Conservation (phyloP, 2,797 vertebrate species). For the Ceryle rudis region DNA sequence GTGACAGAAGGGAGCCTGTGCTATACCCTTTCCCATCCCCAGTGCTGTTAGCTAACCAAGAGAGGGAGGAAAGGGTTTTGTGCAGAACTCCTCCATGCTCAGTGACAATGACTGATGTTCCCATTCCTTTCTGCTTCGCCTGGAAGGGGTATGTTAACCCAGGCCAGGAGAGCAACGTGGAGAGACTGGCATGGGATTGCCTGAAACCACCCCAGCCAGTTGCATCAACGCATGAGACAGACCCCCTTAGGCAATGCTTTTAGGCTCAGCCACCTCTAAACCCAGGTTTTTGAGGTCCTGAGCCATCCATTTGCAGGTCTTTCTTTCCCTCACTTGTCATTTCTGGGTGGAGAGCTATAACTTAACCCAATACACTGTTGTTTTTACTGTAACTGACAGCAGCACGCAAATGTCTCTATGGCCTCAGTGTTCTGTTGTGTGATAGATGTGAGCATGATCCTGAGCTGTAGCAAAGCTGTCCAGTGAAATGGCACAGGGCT, state of each 20-base stretch:
- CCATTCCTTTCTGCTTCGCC: background rate
- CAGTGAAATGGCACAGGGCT: background rate
- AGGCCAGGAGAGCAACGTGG: background rate
- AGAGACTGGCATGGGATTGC: background rate
- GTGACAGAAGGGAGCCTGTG: background rate
- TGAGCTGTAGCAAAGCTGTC: background rate
- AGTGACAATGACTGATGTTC: background rate
- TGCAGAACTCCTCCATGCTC: background rate
- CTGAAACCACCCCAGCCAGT: background rate
- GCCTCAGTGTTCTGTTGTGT: background rate
- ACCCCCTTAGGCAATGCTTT: background rate
- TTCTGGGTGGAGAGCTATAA: background rate
- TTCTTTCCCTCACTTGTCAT: background rate
- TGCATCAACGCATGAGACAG: background rate
- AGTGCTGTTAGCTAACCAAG: background rate
- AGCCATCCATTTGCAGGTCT: background rate
- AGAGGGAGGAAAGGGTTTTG: background rate
- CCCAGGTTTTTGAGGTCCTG: background rate
- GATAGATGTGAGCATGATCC: background rate
- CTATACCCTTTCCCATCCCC: background rate
- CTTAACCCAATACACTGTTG: background rate
- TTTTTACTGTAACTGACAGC: background rate
- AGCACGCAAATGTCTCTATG: background rate
- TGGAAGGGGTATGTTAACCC: background rate
- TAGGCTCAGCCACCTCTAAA: background rate